Conservation (phyloP, 35 echinoderm and acorn worm species). For the Apostichopus parvimensis region DNA sequence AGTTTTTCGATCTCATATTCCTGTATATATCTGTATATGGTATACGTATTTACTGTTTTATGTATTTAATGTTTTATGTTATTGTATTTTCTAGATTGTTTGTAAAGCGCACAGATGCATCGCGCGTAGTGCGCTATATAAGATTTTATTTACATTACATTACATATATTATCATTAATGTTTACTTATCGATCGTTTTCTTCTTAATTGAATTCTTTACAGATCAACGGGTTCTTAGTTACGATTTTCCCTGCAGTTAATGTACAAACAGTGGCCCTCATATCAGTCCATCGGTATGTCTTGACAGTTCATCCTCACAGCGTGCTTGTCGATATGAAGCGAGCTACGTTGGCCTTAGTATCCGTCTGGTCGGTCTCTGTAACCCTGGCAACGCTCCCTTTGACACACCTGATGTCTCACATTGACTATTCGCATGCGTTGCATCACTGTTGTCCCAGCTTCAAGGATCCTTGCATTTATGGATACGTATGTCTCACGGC, state of each 20-base stretch:
- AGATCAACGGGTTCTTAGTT: constrained; percentile 38
- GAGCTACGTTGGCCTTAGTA: neutral
- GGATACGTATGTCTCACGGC: constrained; percentile 14
- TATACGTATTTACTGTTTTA: too few relatives aligned
- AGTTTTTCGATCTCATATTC: too few relatives aligned
- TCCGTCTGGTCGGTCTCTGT: neutral
- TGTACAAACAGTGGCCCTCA: constrained; percentile 33
- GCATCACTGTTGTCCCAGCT: constrained; percentile 15
- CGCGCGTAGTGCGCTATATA: too few relatives aligned
- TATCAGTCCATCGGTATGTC: constrained; percentile 22
- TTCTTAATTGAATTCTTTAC: neutral
- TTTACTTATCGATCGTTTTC: too few relatives aligned
- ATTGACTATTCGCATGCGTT: neutral
- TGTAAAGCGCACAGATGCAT: too few relatives aligned
- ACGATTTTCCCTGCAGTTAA: constrained; percentile 32
- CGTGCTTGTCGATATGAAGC: neutral
- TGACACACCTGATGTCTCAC: neutral
- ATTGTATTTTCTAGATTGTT: too few relatives aligned
- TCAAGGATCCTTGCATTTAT: constrained; percentile 8
- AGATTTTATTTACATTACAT: too few relatives aligned
- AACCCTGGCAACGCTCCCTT: neutral
- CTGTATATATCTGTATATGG: too few relatives aligned
- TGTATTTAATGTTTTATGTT: too few relatives aligned
- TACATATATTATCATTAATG: too few relatives aligned
- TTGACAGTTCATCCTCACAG: neutral